Evolutionary conservation across 92 coral and sea anemone genomes (phyloP), one percentile per base, ranked within the genome.

Genomic region (Phenganax marumi): DNA sequence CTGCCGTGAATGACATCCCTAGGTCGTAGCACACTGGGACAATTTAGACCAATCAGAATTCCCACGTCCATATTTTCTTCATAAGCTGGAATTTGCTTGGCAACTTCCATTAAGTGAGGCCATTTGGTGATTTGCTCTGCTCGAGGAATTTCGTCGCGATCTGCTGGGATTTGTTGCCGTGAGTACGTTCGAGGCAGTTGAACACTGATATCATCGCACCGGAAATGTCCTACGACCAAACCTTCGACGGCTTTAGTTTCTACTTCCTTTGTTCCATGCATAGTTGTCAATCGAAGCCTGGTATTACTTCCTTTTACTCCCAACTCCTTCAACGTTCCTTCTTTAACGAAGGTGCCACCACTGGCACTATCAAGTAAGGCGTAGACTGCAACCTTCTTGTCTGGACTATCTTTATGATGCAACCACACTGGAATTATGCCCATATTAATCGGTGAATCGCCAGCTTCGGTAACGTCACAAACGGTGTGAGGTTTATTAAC

Each of bases 341-440:
- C 90, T 11, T 76, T 72, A 48, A 90, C 83, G 81, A 90, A 90
- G 7, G 93, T 90, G 60, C 89, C 90, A 13, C 89, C 89, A 76
- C 91, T 91, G 5, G 65, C 90, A 64, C 86, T 88, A 71, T 88
- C 90, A n/a, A 91, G 90, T 52, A 86, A 80, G 14, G 88, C 90
- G 60, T 89, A 90, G 17, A 88, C 87, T 52, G 68, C 84, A 8
- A 86, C n/a, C n/a, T n/a, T n/a, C n/a, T n/a, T n/a, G n/a, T n/a
- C n/a, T n/a, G n/a, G n/a, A n/a, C n/a, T n/a, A 63, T 56, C 63
- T 88, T 75, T 88, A 12, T 90, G 91, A 54, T 82, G 78, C 76
- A 88, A 52, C 89, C 86, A 83, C 8, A 88, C 91, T 52, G 91
- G 89, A 12, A 88, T 75, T 52, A 85, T 79, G 52, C 88, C 91